These are phyloP conservation scores for Stichodactyla mertensii DNA, from an alignment of 64 coral and sea anemone species.

Conservation along the genomic window DNA sequence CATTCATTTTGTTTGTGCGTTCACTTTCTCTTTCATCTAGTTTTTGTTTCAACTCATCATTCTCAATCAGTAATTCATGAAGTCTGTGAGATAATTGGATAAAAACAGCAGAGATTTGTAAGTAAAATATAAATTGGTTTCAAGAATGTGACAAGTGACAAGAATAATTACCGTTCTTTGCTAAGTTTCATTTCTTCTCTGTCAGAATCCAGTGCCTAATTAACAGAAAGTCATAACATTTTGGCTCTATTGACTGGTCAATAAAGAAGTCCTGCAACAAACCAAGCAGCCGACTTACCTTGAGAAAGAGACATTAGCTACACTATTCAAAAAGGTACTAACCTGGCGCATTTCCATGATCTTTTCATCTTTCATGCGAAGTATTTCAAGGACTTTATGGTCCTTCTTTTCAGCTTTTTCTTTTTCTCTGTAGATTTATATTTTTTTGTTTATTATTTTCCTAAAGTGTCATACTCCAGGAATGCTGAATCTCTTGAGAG, in stretches of 20 bases:
- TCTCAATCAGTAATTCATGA: slow-evolving; percentile 80
- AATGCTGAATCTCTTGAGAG: too few relatives aligned
- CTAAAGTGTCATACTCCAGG: neutral
- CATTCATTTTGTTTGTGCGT: slow-evolving; percentile 26
- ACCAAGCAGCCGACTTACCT: neutral
- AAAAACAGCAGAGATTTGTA: neutral
- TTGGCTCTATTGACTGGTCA: too few relatives aligned
- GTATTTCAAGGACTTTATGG: slow-evolving; percentile 77
- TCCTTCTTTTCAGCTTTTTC: slow-evolving; percentile 82
- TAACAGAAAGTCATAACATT: neutral
- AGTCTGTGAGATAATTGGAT: slow-evolving; percentile 16
- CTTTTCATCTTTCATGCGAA: slow-evolving; percentile 90
- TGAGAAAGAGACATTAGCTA: too few relatives aligned
- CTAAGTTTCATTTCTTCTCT: slow-evolving; percentile 31
- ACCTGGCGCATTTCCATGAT: slow-evolving; percentile 81
- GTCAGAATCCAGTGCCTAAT: slow-evolving; percentile 28
- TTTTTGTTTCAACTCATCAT: slow-evolving; percentile 78
- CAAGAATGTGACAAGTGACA: too few relatives aligned
- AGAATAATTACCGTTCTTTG: slow-evolving; percentile 32
- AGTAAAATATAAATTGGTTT: too few relatives aligned
- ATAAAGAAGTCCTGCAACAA: too few relatives aligned
- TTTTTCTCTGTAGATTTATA: slow-evolving; percentile 46
- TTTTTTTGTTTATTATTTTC: neutral
- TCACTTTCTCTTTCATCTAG: slow-evolving; percentile 56
- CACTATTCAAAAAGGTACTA: neutral